phyloP scores from a whole-genome alignment of 2,888 invertebrate genomes.

The Acholoe squamosa region DNA sequence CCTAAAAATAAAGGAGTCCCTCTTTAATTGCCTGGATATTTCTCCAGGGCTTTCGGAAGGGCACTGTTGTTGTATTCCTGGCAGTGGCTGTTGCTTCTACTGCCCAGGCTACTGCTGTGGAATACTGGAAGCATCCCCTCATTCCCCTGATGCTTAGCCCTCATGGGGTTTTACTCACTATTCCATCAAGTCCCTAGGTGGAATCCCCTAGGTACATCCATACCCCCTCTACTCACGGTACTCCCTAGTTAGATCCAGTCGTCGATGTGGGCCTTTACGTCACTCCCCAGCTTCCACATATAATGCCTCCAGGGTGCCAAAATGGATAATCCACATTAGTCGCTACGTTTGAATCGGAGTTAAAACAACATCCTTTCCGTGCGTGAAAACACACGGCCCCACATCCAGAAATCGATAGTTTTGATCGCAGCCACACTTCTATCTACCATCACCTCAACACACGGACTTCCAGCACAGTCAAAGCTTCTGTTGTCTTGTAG shows the following conservation, averaged over 20 bases:
- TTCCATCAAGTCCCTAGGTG: neutral
- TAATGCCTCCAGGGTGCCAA: neutral
- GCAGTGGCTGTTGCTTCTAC: neutral
- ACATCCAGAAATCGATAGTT: neutral
- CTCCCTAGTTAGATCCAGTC: neutral
- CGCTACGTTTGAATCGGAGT: conserved; percentile 17
- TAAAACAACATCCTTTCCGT: neutral
- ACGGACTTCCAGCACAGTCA: no score
- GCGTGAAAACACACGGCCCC: neutral
- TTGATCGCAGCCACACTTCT: neutral
- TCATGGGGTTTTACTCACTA: neutral
- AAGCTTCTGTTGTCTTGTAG: no score
- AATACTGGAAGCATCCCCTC: no score
- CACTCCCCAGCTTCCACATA: neutral
- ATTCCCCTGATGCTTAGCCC: neutral
- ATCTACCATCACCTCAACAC: no score
- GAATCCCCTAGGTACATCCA: no score
- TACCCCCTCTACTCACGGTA: neutral
- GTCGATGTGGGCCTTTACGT: neutral
- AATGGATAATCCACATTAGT: neutral
- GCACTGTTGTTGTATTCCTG: neutral
- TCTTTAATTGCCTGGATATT: neutral
- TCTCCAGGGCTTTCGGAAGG: neutral
- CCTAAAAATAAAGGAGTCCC: neutral
- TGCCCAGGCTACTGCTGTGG: neutral